Base-by-base conservation (phyloP, 2,797 vertebrate species). In the Microchirus variegatus region DNA sequence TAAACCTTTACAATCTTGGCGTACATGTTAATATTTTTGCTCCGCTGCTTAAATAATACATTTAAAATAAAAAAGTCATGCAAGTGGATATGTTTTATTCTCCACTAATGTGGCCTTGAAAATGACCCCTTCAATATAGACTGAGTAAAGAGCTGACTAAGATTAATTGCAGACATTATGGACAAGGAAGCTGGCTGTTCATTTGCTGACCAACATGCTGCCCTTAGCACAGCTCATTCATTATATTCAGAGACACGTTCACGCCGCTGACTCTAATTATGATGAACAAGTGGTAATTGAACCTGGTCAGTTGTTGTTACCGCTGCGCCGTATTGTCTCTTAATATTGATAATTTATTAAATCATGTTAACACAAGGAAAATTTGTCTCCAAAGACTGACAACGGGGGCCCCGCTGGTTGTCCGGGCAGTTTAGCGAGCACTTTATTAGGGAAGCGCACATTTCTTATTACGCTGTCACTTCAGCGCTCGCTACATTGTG, bases 161-260 rank as follows among this genome's bases (percentile, higher is more conserved):
- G 84, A 88, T 87, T 78, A 80, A 85, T 86, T 78, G 68, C 64
- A 48, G 59, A 77, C 72, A 79, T 87, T 83, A 83, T 77, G 68
- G 76, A 78, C 60, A 68, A 59, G 67, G 76, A 84, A 81, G 60
- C 60, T 45, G 74, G 73, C 74, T 82, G 82, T 89, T 87, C 75
- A 75, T 89, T 84, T 89, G 82, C 89, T 91, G 87, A 91, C 91
- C 89, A 83, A 81, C 86, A 83, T 82, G 59, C 61, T 80, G 83
- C 76, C 85, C 84, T 76, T 67, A 82, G 79, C 77, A 67, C 80
- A 68, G 78, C 70, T 78, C 84, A 90, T 92, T 85, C 63, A 86
- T 92, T 89, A 84, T 81, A 63, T 71, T 91, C 90, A 89, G 57
- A 64, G 67, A 70, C 71, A 82, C 69, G 69, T 55, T 77, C 66